Conservation (phyloP, 2,797 vertebrate genomes). For the Acanthurus leucopareius region DNA sequence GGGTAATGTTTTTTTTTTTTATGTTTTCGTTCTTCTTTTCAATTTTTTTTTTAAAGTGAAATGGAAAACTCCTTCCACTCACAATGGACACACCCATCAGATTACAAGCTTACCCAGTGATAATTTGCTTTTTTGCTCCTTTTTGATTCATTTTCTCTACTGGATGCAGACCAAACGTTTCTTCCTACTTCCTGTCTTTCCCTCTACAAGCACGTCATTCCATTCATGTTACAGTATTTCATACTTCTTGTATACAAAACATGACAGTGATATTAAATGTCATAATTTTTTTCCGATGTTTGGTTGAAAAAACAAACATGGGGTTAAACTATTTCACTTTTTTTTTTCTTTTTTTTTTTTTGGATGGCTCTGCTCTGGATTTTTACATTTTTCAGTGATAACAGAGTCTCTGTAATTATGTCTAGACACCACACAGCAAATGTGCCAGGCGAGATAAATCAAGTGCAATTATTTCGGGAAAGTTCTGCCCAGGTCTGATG, state of each 20-base stretch:
- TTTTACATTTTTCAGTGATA: constrained; percentile 11
- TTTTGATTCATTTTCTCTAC: constrained; percentile 64
- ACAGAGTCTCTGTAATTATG: constrained; percentile 40
- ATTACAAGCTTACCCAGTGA: constrained; percentile 54
- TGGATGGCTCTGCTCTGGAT: constrained; percentile 18
- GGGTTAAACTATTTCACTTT: constrained; percentile 18
- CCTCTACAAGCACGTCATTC: constrained; percentile 64
- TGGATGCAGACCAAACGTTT: constrained; percentile 67
- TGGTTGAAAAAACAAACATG: constrained; percentile 8
- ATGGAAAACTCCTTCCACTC: constrained; percentile 68
- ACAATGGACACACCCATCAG: constrained; percentile 66
- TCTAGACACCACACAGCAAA: constrained; percentile 53
- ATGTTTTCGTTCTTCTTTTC: constrained; percentile 19
- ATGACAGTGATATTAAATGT: constrained; percentile 54
- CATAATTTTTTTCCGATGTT: constrained; percentile 36
- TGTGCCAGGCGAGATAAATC: constrained; percentile 48
- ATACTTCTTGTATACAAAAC: constrained; percentile 56
- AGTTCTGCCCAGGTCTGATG: constrained; percentile 48
- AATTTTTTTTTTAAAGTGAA: constrained; percentile 48
- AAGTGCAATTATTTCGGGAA: constrained; percentile 52
- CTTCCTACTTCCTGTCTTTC: constrained; percentile 68
- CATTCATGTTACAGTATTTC: constrained; percentile 64
- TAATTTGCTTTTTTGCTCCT: constrained; percentile 58
- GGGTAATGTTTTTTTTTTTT: constrained; percentile 45
- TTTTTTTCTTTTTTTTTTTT: neutral